Evolutionary conservation across 2,797 vertebrate species (phyloP), one percentile per base, ranked within the genome.

Genomic region (Ambastaia sidthimunki): DNA sequence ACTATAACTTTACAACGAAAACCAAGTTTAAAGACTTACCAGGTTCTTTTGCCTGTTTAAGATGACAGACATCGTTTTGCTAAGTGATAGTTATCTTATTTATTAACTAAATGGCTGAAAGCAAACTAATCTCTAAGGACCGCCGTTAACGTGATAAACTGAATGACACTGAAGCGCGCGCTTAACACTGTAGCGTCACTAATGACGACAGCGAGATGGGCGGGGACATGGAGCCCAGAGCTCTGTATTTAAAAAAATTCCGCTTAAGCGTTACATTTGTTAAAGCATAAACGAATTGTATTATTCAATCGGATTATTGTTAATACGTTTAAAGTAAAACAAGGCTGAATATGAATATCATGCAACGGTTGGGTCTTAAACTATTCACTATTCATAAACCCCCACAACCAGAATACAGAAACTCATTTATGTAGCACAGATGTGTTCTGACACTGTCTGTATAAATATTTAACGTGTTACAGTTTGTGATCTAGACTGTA

Each of bases 391-490:
- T 31, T 60, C 25, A 19, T 11, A 13, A 15, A 44, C 18, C 1
- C 18, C 55, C 69, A 74, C 34, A 75, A 54, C 16, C 28, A 63
- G 55, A 52, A 63, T 11, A 71, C 50, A 48, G 67, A 55, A 41
- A 15, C n/a, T 57, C 47, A 72, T 69, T 77, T 52, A 77, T 7
- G 37, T 13, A 34, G 52, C 57, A 59, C 75, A 44, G n/a, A n/a
- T n/a, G n/a, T n/a, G 25, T 37, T 28, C 68, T 41, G 68, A 60
- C 68, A 72, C 23, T 48, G 67, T 37, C 37, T n/a, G n/a, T n/a
- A n/a, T 71, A 23, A 72, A 81, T 81, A 81, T 76, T 76, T 65
- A 19, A 71, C 23, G 28, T 16, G 6, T 25, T 37, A 37, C 34
- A 37, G 4, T 10, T 63, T 65, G 28, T 28, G 47, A 21, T 13